Percentiles rank a stretch among this genome's conserved stretches.
phyloP scores from a whole-genome alignment of 2,888 invertebrate genomes.

The Pollenia labialis region DNA sequence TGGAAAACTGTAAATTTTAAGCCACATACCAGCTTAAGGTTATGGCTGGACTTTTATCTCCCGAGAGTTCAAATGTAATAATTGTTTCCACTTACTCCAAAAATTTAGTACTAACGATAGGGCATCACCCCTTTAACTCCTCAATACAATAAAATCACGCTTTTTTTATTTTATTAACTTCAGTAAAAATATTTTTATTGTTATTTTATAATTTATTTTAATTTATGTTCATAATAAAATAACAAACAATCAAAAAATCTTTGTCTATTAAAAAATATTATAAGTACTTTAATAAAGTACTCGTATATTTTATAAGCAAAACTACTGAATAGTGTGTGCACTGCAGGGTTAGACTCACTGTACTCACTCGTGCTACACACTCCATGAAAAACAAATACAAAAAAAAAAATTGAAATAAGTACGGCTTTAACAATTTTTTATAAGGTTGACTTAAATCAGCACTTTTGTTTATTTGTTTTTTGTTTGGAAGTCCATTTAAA shows the following conservation, averaged over 20 bases:
- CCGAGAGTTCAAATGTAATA: too few relatives aligned
- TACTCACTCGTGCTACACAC: neutral
- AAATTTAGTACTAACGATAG: too few relatives aligned
- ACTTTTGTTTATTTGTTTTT: constrained; percentile 22
- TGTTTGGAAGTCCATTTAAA: constrained; percentile 27
- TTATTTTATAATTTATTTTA: constrained; percentile 56
- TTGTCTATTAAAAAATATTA: constrained; percentile 13
- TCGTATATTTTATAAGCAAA: constrained; percentile 9
- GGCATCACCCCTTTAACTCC: too few relatives aligned
- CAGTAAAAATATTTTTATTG: constrained; percentile 27
- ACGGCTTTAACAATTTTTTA: constrained; percentile 42
- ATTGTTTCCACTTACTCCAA: too few relatives aligned
- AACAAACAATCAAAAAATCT: constrained; percentile 14
- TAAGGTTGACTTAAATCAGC: neutral
- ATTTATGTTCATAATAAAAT: constrained; percentile 57
- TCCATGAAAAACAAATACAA: constrained; percentile 13
- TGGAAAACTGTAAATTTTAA: too few relatives aligned
- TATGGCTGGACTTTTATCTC: too few relatives aligned
- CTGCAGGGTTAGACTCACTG: neutral
- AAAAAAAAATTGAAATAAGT: neutral
- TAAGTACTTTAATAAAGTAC: constrained; percentile 8
- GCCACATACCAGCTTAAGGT: too few relatives aligned
- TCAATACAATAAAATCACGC: neutral
- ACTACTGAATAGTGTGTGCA: neutral
- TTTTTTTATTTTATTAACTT: constrained; percentile 30